phyloP scores from a whole-genome alignment of 1,140 invertebrate genomes.

The Bombus confusus region DNA sequence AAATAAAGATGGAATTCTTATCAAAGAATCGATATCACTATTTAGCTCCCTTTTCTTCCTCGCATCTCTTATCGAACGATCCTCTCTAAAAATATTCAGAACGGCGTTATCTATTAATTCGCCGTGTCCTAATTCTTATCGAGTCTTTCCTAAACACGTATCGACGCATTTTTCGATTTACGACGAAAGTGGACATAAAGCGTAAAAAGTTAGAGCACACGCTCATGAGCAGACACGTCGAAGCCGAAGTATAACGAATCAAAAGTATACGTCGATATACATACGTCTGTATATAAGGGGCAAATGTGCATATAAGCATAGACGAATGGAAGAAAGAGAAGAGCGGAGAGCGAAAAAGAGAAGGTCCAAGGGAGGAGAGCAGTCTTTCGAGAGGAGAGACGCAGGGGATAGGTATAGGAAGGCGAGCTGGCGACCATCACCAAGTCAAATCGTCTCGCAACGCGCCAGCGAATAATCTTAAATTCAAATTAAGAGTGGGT shows the following conservation, averaged over 20 bases:
- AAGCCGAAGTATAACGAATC: conserved; percentile 37
- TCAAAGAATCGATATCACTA: too few species aligned
- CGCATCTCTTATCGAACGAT: too few species aligned
- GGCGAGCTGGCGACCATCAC: conserved; percentile 76
- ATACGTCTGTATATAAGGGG: conserved; percentile 9
- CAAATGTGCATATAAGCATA: conserved; percentile 42
- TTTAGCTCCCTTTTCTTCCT: too few species aligned
- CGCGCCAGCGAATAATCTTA: conserved; percentile 80
- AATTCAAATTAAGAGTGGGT: conserved; percentile 80
- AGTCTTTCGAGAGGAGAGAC: conserved; percentile 24
- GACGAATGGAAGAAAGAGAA: conserved; percentile 31
- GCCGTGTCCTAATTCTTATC: background rate
- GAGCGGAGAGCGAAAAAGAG: background rate
- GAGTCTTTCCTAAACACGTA: background rate
- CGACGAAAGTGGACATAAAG: background rate
- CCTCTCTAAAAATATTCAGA: too few species aligned
- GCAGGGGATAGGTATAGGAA: conserved; percentile 61
- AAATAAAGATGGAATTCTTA: too few species aligned
- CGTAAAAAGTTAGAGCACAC: background rate
- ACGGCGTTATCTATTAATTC: too few species aligned
- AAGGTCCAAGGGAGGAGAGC: conserved; percentile 8
- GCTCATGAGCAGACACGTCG: conserved; percentile 11
- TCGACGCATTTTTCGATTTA: background rate
- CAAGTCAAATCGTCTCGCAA: conserved; percentile 80
- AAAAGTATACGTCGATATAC: conserved; percentile 35